phyloP scores from a whole-genome alignment of 2,888 invertebrate genomes.

The Lysandra coridon region DNA sequence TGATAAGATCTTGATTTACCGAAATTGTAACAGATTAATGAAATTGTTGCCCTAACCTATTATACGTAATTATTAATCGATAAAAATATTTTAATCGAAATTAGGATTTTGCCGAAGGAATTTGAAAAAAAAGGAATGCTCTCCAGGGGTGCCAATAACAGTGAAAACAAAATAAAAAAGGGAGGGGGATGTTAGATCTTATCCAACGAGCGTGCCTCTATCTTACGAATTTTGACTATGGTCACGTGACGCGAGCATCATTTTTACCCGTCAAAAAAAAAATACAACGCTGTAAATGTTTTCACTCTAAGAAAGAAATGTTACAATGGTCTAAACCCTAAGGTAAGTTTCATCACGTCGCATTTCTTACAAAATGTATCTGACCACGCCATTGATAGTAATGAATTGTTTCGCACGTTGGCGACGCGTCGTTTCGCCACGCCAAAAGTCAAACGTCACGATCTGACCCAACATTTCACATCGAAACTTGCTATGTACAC shows the following conservation, averaged over 20 bases:
- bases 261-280: not conserved
- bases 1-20: slow-evolving; percentile 35
- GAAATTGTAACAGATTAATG: slow-evolving; percentile 32
- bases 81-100: slow-evolving; percentile 29
- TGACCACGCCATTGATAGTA: not conserved
- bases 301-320: not conserved
- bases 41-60: slow-evolving; percentile 25
- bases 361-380: not conserved
- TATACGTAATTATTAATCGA: slow-evolving; percentile 26
- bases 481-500: not conserved
- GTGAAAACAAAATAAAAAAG: not conserved
- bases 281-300: not conserved
- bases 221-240: too few species aligned
- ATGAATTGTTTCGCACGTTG: not conserved
- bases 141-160: not conserved
- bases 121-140: not conserved
- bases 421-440: not conserved
- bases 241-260: too few species aligned
- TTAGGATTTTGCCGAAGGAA: slow-evolving; percentile 20
- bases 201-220: too few species aligned
- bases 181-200: not conserved
- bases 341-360: not conserved
- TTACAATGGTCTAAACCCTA: not conserved
- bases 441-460: not conserved
- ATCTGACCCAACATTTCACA: not conserved